Percentiles rank a stretch among this genome's conserved stretches.
phyloP scores from a whole-genome alignment of 2,888 invertebrate genomes.

The Rotaria sp. region DNA sequence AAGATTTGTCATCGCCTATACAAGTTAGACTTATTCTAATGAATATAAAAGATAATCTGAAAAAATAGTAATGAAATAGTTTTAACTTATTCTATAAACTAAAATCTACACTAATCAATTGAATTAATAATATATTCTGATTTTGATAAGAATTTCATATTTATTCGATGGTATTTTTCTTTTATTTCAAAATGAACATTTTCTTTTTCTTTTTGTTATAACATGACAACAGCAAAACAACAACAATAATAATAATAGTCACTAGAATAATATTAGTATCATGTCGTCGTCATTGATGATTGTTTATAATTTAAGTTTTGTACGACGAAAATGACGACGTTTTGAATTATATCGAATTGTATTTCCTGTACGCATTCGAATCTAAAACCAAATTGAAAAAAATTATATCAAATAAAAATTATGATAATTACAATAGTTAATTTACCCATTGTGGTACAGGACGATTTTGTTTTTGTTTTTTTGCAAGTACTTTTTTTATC shows the following conservation, averaged over 20 bases:
- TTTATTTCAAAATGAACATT: background rate
- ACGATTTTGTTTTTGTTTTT: constrained; percentile 40
- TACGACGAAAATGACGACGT: constrained; percentile 41
- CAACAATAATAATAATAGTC: background rate
- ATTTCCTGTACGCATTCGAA: constrained; percentile 39
- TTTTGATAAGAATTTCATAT: background rate
- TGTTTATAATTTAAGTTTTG: constrained; percentile 41
- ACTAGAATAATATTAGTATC: background rate
- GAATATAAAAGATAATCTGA: background rate
- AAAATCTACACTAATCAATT: background rate
- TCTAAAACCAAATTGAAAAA: background rate
- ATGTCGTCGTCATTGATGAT: background rate
- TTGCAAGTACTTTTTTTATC: constrained; percentile 40
- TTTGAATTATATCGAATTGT: constrained; percentile 41
- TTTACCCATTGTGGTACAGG: constrained; percentile 40
- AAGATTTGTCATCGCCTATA: too few relatives aligned
- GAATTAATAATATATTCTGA: background rate
- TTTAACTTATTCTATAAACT: background rate
- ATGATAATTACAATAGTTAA: background rate
- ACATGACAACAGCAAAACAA: background rate
- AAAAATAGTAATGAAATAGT: background rate
- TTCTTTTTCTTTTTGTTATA: background rate
- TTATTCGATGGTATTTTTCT: background rate
- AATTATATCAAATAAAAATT: background rate
- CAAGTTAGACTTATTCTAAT: too few relatives aligned